Base-by-base conservation (phyloP, 2,113 vertebrate genomes). In the Himantopus leucocephalus region DNA sequence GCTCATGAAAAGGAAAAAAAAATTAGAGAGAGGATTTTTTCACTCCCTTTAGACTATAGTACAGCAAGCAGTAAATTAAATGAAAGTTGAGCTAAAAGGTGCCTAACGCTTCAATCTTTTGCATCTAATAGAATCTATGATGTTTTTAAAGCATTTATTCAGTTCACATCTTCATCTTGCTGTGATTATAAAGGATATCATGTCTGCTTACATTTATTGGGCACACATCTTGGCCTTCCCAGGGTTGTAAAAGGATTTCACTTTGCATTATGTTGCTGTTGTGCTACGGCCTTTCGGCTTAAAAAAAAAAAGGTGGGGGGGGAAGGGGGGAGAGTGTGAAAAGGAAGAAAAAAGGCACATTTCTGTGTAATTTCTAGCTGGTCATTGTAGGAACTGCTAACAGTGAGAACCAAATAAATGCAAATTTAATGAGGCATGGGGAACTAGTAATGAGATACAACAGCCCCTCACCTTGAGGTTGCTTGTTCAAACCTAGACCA, bases 1-100 rank as follows among this genome's bases (percentile, higher is more conserved):
- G 98, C 98, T 99, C 99, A 98, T 98, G 99, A 99, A 99, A 99
- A 95, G 94, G 94, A 90, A 95, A 96, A 97, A 97, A 97, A 97
- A 99, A 98, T 98, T 98, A 99, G 98, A 98, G 98, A 96, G 98
- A 98, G 87, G 86, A 96, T 96, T 98, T 96, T 96, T 97, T 97
- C 94, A 94, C 95, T 97, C 94, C 97, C 96, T 98, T 98, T 94
- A 95, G 97, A 98, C 96, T 97, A 84, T 91, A 94, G 94, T 97
- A 97, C 92, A 94, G 97, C 94, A 96, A 96, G 95, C 81, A 21
- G 53, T 96, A 98, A 98, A 98, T 98, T 94, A 98, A 98, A 98
- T 98, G 96, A 97, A 97, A 97, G 97, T 97, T 97, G 97, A 98
- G 96, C 96, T 98, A 97, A 97, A 98, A 98, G 96, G 94, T 97